Percentiles rank a stretch among this genome's conserved stretches.
Evolutionary conservation across 2,888 invertebrate species (phyloP).

Genomic region (Phortica okadai): DNA sequence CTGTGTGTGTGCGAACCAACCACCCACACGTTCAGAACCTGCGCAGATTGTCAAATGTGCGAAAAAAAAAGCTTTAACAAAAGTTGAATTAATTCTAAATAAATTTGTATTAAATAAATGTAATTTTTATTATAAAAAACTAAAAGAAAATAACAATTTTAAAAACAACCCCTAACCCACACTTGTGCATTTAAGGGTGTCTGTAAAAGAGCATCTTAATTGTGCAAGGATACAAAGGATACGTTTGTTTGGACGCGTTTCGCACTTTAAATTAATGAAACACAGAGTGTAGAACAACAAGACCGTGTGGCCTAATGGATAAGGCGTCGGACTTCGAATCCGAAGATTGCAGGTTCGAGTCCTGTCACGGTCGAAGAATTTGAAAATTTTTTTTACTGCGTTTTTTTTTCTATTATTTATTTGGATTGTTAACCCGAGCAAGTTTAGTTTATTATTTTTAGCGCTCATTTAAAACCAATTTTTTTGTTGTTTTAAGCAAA

Average conservation of each 20-base stretch:
- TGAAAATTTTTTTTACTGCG: slow-evolving; percentile 31
- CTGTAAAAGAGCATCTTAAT: slow-evolving; percentile 37
- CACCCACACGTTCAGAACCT: not conserved
- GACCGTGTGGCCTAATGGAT: slow-evolving; percentile 78
- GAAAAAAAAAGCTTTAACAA: too few species aligned
- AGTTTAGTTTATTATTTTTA: slow-evolving; percentile 17
- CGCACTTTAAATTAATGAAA: slow-evolving; percentile 48
- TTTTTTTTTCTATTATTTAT: not conserved
- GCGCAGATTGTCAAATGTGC: not conserved
- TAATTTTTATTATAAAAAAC: too few species aligned
- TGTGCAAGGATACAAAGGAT: not conserved
- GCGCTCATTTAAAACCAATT: not conserved
- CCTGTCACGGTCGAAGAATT: slow-evolving; percentile 76
- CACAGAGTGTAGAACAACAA: slow-evolving; percentile 46
- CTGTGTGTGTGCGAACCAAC: not conserved
- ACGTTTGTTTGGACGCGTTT: slow-evolving; percentile 39
- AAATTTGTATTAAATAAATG: too few species aligned
- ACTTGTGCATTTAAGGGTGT: slow-evolving; percentile 35
- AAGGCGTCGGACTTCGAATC: slow-evolving; percentile 78
- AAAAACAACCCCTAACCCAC: not conserved
- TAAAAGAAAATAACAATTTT: too few species aligned
- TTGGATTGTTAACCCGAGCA: too few species aligned
- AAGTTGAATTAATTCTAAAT: too few species aligned
- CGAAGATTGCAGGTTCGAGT: slow-evolving; percentile 78
- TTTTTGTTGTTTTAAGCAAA: not conserved